Evolutionary conservation across 92 coral and sea anemone species (phyloP).

Genomic region (Palythoa heliodiscus): DNA sequence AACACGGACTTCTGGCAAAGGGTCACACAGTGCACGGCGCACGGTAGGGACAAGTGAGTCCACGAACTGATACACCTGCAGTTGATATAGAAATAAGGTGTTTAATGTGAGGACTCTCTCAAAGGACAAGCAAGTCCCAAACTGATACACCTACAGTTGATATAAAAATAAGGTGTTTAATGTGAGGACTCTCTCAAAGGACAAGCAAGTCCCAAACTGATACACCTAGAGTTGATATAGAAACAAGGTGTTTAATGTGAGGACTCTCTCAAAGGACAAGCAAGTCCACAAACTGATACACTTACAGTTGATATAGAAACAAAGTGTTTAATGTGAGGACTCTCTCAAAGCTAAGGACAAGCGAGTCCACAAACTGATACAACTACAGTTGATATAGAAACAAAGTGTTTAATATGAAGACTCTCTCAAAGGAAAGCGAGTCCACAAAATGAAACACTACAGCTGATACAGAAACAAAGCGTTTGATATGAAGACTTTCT

Average conservation of each 20-base stretch:
- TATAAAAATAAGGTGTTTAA: no score
- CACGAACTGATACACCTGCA: conserved; percentile 83
- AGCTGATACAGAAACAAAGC: no score
- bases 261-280: background rate
- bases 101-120: background rate
- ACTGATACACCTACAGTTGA: no score
- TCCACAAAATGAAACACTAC: no score
- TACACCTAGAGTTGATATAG: background rate
- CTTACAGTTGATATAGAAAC: no score
- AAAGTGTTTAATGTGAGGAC: no score
- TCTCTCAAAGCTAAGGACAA: conserved; percentile 59
- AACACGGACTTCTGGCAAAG: conserved; percentile 84
- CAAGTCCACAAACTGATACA: no score
- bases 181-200: no score
- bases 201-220: no score
- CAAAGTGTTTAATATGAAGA: background rate
- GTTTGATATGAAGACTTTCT: no score
- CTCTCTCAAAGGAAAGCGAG: background rate
- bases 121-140: no score
- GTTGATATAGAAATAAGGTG: background rate
- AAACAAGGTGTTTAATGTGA: background rate
- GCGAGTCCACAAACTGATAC: conserved; percentile 83
- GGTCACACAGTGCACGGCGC: conserved; percentile 92
- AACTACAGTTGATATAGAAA: conserved; percentile 48
- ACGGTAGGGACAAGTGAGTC: conserved; percentile 96